Evolutionary conservation across 1,140 invertebrate species (phyloP), one percentile per base, ranked within the genome.

Genomic region (Matsumurasca onukii): DNA sequence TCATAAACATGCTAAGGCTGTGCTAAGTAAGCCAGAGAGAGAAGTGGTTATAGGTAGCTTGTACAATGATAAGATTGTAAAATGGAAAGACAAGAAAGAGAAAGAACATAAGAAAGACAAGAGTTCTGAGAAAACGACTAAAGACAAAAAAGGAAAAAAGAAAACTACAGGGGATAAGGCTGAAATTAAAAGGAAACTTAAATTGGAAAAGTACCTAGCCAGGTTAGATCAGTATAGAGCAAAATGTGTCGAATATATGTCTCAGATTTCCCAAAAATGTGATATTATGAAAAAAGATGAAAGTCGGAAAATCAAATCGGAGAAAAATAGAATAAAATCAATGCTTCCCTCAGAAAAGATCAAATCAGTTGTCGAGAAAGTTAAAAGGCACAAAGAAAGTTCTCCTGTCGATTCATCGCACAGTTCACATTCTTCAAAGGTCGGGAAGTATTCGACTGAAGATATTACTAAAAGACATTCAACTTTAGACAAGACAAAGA

Each of bases 191-290:
- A 25, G 25, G n/a, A 13, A 24, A 3, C 24, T 59, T 12, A 59
- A 59, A 59, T 27, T 59, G 9, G 25, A 59, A 59, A 59, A 59
- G 24, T 59, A 59, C n/a, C 2, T 59, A 12, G 55, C 55, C 1
- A 59, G 55, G 30, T 59, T 59, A 27, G 25, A 59, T 22, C 15
- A 22, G 55, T 59, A 59, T n/a, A 59, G n/a, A 27, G 25, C 55
- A 27, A 59, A 59, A 29, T 59, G 55, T 29, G 13, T 13, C 2
- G 55, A 59, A 27, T 59, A 59, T 29, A 59, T 59, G 55, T 27
- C 25, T 22, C 55, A 59, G 25, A 59, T 59, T 27, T 27, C 55
- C 25, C 25, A 59, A n/a, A 59, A 59, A n/a, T 9, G 3, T 59
- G 55, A 59, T 2, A 5, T 9, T 27, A 59, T 59, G 22, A 59